Evolutionary conservation across 2,888 invertebrate genomes (phyloP), one percentile per base, ranked within the genome.

Genomic region (Dromius quadrimaculatus): DNA sequence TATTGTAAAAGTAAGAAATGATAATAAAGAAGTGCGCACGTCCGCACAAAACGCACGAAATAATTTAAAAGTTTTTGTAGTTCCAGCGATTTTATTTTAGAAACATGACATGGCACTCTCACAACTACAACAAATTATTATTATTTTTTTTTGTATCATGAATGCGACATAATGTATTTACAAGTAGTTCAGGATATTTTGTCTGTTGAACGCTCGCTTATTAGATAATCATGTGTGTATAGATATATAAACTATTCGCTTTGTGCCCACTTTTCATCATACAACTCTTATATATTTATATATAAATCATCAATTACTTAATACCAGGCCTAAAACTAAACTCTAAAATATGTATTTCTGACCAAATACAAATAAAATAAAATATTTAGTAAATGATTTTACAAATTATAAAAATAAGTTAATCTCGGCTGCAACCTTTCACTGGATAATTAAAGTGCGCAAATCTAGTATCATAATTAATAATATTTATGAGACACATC

Each of bases 31-130:
- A 32, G 64, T 64, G 64, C 47, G 64, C 34, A 61, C 61, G 19
- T 8, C 19, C 45, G 20, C 45, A 47, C 47, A 36, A 43, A 9
- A 11, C 50, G 28, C 50, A 54, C 50, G 50, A 54, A 54, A 54
- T 36, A 11, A 47, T 3, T 47, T 13, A 28, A 15, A 15, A 28
- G 13, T 2, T 47, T 61, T 50, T 70, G 38, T 62, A 22, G 47
- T 70, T 62, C 70, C 61, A 62, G 70, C 62, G 70, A 70, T 62
- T 70, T 70, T 70, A 70, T 70, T 69, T 70, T 62, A 70, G 70
- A 70, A 70, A 70, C 50, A 62, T 70, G 70, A 70, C 70, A 70
- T 70, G 70, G 70, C 70, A 70, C 70, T 70, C 70, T 62, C 70
- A 70, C 70, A 62, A 70, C 70, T 70, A 70, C 70, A 70, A 70